phyloP scores from a whole-genome alignment of 2,113 vertebrate species.

The Bucco capensis region DNA sequence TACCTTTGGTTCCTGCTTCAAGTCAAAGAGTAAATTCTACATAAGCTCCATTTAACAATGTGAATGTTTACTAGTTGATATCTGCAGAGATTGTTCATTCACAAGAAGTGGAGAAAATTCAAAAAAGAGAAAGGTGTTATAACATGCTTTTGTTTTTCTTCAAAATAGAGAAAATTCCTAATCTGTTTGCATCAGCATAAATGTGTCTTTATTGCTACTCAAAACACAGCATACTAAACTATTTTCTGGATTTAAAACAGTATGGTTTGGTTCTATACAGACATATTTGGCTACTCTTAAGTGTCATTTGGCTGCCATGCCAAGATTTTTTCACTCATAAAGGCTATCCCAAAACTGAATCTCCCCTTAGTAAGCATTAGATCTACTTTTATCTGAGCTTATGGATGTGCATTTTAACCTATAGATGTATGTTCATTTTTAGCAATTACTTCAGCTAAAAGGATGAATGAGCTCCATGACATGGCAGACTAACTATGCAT shows the following conservation, averaged over 20 bases:
- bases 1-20: neutral
- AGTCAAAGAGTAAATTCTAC: neutral
- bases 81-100: neutral
- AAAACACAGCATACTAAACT: neutral
- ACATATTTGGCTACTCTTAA: neutral
- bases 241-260: neutral
- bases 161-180: neutral
- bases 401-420: conserved; percentile 38
- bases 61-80: neutral
- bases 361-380: neutral
- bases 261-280: neutral
- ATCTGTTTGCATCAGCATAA: neutral
- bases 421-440: conserved; percentile 17
- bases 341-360: neutral
- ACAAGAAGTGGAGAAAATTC: neutral
- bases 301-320: neutral
- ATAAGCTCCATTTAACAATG: neutral
- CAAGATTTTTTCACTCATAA: neutral
- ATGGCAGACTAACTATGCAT: conserved; percentile 26
- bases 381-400: conserved; percentile 6
- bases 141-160: neutral
- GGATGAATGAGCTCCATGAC: conserved; percentile 45
- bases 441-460: conserved; percentile 48
- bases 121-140: neutral
- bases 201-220: neutral